phyloP scores from a whole-genome alignment of 2,888 invertebrate species.

The Caenorhabditis sp. region DNA sequence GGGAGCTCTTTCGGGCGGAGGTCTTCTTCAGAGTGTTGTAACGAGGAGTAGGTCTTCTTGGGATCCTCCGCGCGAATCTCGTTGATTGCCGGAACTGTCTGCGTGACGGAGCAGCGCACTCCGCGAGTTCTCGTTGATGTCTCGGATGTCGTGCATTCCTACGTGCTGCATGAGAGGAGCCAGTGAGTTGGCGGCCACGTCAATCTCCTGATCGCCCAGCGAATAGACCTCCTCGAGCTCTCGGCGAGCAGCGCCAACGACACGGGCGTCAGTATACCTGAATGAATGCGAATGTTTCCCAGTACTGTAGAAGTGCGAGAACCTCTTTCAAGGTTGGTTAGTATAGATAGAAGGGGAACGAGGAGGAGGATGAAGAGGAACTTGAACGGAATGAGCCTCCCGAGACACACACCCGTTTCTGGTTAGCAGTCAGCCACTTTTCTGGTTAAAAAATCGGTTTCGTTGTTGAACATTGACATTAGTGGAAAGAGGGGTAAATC shows the following conservation, averaged over 20 bases:
- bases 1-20: too few species aligned
- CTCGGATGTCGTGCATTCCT: slow-evolving; percentile 74
- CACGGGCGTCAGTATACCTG: slow-evolving; percentile 74
- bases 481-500: slow-evolving; percentile 6
- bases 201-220: slow-evolving; percentile 73
- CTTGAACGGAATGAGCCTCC: slow-evolving; percentile 43
- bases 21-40: slow-evolving; percentile 68
- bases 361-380: slow-evolving; percentile 27
- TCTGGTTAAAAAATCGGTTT: slow-evolving; percentile 49
- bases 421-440: slow-evolving; percentile 55
- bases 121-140: slow-evolving; percentile 78
- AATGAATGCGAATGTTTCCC: not conserved
- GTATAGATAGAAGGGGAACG: slow-evolving; percentile 44
- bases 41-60: slow-evolving; percentile 76
- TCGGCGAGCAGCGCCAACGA: slow-evolving; percentile 76
- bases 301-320: slow-evolving; percentile 8
- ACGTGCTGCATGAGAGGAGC: slow-evolving; percentile 71
- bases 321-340: slow-evolving; percentile 48
- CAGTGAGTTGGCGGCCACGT: slow-evolving; percentile 70
- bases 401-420: slow-evolving; percentile 44
- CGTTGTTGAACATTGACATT: slow-evolving; percentile 16
- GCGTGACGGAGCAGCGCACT: slow-evolving; percentile 66
- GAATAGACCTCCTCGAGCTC: slow-evolving; percentile 77
- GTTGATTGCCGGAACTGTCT: slow-evolving; percentile 39
- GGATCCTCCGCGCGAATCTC: slow-evolving; percentile 48